Evolutionary conservation across 1,140 invertebrate genomes (phyloP).

Genomic region (Drosophila subobscura): DNA sequence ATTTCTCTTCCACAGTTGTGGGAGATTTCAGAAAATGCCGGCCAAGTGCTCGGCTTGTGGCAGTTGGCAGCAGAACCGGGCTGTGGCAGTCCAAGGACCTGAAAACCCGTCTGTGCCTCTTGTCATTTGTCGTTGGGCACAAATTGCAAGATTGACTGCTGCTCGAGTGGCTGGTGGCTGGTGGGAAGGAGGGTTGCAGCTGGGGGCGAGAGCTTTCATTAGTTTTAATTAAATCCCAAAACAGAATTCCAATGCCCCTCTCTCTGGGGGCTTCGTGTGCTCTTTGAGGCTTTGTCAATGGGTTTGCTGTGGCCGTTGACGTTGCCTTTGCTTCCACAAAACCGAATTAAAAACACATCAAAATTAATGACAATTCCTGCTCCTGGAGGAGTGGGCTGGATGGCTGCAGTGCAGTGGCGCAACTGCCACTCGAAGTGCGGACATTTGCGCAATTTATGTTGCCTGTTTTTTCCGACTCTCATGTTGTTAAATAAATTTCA

Average conservation of each 20-base stretch:
- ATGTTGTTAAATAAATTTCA: conserved; percentile 69
- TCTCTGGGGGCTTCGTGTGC: conserved; percentile 19
- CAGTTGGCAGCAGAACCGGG: conserved; percentile 30
- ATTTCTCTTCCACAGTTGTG: conserved; percentile 27
- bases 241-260: conserved; percentile 54
- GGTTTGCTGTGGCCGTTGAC: conserved; percentile 28
- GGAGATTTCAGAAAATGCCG: conserved; percentile 63
- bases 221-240: conserved; percentile 80
- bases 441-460: conserved; percentile 69
- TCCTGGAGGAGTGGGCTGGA: conserved; percentile 1
- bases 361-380: conserved; percentile 63
- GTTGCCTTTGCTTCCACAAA: conserved; percentile 38
- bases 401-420: neutral
- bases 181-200: neutral
- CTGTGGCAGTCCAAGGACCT: conserved; percentile 16
- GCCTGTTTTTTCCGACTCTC: conserved; percentile 42
- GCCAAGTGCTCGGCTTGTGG: conserved; percentile 49
- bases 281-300: conserved; percentile 69
- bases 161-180: conserved; percentile 6
- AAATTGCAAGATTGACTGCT: conserved; percentile 74
- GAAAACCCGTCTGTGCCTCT: conserved; percentile 25
- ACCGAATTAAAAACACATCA: conserved; percentile 74
- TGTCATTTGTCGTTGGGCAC: conserved; percentile 50
- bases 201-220: conserved; percentile 72
- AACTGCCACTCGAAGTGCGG: conserved; percentile 54